Conservation (phyloP, 2,797 vertebrate genomes). For the Eidolon dupreanum region DNA sequence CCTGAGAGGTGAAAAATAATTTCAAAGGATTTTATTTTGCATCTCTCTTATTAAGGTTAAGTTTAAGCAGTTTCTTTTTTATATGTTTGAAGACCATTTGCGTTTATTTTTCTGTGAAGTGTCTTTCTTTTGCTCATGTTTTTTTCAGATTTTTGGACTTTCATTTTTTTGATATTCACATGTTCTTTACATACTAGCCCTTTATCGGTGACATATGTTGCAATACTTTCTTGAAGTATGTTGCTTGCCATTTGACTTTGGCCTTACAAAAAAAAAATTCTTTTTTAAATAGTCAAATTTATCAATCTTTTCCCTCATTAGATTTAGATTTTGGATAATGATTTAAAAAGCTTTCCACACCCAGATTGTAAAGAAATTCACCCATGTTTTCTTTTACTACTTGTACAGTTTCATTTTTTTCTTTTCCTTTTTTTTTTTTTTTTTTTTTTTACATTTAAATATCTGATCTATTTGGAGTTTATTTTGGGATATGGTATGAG, state of each 20-base stretch:
- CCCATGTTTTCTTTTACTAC: not conserved
- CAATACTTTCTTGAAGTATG: not conserved
- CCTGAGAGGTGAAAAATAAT: not conserved
- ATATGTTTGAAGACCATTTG: not conserved
- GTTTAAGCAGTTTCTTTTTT: not conserved
- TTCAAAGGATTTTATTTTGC: not conserved
- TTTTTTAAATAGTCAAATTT: not conserved
- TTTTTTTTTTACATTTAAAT: conserved; percentile 36
- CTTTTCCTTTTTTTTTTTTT: not conserved
- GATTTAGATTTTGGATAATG: not conserved
- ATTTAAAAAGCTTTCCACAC: not conserved
- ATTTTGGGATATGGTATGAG: not conserved
- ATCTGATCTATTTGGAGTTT: not conserved
- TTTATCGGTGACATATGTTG: not conserved
- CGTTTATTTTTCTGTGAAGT: not conserved
- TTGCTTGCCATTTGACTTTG: not conserved
- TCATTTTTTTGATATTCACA: not conserved
- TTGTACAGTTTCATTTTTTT: not conserved
- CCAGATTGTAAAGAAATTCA: not conserved
- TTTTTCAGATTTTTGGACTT: not conserved
- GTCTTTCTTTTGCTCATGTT: not conserved
- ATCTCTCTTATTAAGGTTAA: not conserved
- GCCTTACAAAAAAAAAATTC: not conserved
- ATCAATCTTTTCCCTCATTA: not conserved
- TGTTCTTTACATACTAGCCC: not conserved